These are phyloP conservation scores for Entelurus aequoreus DNA, from an alignment of 2,113 vertebrate genomes.

Conservation along the genomic window DNA sequence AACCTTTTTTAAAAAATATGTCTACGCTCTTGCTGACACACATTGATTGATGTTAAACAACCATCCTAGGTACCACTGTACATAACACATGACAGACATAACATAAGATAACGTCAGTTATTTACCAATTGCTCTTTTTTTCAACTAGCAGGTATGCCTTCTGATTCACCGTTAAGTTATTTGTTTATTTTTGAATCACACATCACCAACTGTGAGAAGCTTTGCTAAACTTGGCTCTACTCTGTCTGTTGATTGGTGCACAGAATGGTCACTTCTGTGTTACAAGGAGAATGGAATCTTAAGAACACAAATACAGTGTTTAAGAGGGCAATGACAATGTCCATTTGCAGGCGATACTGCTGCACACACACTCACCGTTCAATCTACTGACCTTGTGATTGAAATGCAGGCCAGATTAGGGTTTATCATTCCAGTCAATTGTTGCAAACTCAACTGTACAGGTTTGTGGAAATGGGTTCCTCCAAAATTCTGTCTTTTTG, in stretches of 20 bases:
- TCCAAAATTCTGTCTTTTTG: slow-evolving; percentile 34
- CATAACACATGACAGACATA: too few relatives aligned
- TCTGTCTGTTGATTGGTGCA: not conserved
- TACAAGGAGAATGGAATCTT: not conserved
- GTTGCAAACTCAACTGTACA: slow-evolving; percentile 24
- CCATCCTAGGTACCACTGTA: too few relatives aligned
- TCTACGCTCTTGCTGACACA: too few relatives aligned
- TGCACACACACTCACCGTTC: not conserved
- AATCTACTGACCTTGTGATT: not conserved
- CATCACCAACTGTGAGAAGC: not conserved
- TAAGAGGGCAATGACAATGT: not conserved
- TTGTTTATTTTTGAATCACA: not conserved
- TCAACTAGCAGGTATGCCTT: too few relatives aligned
- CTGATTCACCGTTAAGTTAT: not conserved
- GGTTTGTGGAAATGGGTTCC: slow-evolving; percentile 13
- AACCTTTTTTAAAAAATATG: too few relatives aligned
- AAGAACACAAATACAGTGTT: too few relatives aligned
- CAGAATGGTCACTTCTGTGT: not conserved
- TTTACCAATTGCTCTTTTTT: too few relatives aligned
- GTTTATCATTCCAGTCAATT: not conserved
- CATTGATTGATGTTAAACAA: too few relatives aligned
- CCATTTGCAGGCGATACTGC: not conserved
- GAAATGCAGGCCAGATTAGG: not conserved
- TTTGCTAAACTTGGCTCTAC: not conserved
- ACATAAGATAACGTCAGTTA: too few relatives aligned